phyloP scores from a whole-genome alignment of 2,888 invertebrate genomes.

The Trissolcus brochymenae region DNA sequence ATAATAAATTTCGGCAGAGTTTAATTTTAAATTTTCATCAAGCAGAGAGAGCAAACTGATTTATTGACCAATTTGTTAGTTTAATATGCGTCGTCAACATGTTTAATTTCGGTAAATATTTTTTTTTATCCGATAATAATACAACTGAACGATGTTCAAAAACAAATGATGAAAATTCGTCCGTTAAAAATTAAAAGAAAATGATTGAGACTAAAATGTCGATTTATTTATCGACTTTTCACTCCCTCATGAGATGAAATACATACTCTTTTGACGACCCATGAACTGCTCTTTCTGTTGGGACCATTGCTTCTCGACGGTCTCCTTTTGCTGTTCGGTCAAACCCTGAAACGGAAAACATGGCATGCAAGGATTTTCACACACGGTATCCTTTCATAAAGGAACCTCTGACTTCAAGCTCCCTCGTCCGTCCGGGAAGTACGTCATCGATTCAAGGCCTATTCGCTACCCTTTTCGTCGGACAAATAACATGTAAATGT shows the following conservation, averaged over 20 bases:
- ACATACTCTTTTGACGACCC: slow-evolving; percentile 93
- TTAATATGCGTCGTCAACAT: too few relatives aligned
- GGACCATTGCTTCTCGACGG: slow-evolving; percentile 90
- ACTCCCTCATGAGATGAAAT: slow-evolving; percentile 31
- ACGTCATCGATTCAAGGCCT: slow-evolving; percentile 34
- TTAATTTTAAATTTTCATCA: too few relatives aligned
- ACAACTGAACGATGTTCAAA: too few relatives aligned
- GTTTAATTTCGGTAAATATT: too few relatives aligned
- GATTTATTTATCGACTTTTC: too few relatives aligned
- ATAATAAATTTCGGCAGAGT: too few relatives aligned
- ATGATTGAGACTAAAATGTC: too few relatives aligned
- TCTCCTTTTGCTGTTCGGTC: slow-evolving; percentile 89
- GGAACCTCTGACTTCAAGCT: slow-evolving; percentile 41
- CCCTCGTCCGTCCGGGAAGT: slow-evolving; percentile 41
- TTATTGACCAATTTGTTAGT: too few relatives aligned
- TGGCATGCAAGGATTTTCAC: slow-evolving; percentile 73
- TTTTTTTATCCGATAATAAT: too few relatives aligned
- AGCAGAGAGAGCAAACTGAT: too few relatives aligned
- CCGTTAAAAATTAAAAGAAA: too few relatives aligned
- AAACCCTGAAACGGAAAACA: slow-evolving; percentile 84
- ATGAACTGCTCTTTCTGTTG: slow-evolving; percentile 92
- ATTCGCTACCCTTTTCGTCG: slow-evolving; percentile 21
- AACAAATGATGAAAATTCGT: too few relatives aligned
- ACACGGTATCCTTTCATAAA: slow-evolving; percentile 57
- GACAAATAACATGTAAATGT: slow-evolving; percentile 9